A percentile compares a stretch with the other conserved stretches of the same genome.
Evolutionary conservation across 2,888 invertebrate genomes (phyloP).

Genomic region (Melolontha melolontha): DNA sequence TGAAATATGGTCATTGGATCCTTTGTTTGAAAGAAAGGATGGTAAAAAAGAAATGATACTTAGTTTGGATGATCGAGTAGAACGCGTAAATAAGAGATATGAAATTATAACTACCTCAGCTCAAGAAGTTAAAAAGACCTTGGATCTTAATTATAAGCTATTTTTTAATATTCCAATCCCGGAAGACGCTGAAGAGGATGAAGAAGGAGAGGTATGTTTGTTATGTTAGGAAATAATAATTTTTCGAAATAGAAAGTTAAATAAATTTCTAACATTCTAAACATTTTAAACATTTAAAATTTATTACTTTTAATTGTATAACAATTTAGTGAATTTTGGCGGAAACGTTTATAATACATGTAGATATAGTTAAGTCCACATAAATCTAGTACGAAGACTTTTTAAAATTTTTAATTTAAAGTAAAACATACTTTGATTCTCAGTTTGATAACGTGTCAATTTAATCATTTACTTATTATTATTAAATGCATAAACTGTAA

Average conservation of each 20-base stretch:
- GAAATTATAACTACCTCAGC: constrained; percentile 67
- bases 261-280: not conserved
- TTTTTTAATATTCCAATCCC: constrained; percentile 73
- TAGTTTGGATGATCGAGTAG: constrained; percentile 69
- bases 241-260: not conserved
- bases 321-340: not conserved
- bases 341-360: too few relatives aligned
- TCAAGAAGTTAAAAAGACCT: constrained; percentile 69
- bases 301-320: not conserved
- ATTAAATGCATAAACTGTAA: too few relatives aligned
- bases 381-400: too few relatives aligned
- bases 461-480: too few relatives aligned
- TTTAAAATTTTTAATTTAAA: too few relatives aligned
- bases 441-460: too few relatives aligned
- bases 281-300: too few relatives aligned
- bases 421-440: too few relatives aligned
- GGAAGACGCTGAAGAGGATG: constrained; percentile 45
- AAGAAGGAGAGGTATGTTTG: constrained; percentile 45
- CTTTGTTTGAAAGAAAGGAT: constrained; percentile 82
- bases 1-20: constrained; percentile 78
- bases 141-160: constrained; percentile 76
- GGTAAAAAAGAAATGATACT: constrained; percentile 70
- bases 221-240: constrained; percentile 11
- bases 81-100: constrained; percentile 69
- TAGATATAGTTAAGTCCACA: too few relatives aligned